Conservation (phyloP, 2,888 invertebrate species). For the Rotaria socialis region DNA sequence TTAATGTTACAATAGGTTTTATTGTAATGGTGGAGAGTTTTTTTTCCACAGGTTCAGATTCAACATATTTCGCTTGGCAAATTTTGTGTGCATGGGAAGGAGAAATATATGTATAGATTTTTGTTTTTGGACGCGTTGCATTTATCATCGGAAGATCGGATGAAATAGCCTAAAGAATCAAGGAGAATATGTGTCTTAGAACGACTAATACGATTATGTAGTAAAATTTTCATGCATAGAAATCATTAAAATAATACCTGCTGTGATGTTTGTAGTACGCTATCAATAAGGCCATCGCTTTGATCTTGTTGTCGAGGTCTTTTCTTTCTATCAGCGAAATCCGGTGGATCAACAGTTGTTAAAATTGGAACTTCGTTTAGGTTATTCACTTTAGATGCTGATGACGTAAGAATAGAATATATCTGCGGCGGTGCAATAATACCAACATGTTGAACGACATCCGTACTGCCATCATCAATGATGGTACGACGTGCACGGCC, state of each 20-base stretch:
- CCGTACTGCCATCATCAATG: not conserved
- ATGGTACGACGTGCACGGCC: not conserved
- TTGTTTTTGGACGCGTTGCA: not conserved
- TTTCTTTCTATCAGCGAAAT: not conserved
- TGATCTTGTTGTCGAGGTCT: not conserved
- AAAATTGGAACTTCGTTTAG: not conserved
- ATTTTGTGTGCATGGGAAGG: not conserved
- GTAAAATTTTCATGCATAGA: not conserved
- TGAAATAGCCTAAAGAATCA: not conserved
- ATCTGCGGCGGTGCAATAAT: not conserved
- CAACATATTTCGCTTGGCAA: not conserved
- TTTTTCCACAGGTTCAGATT: not conserved
- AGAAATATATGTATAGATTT: not conserved
- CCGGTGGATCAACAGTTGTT: not conserved
- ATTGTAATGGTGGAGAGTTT: not conserved
- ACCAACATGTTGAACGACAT: not conserved
- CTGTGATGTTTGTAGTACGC: not conserved
- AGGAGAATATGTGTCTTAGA: too few species aligned
- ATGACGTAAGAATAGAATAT: not conserved
- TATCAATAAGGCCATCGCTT: not conserved
- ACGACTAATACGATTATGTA: too few species aligned
- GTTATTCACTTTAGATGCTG: not conserved
- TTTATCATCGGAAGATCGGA: not conserved
- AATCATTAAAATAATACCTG: not conserved
- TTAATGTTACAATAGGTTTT: not conserved